These are phyloP conservation scores for Oceanodroma tethys DNA, from an alignment of 2,113 vertebrate species.

Conservation along the genomic window DNA sequence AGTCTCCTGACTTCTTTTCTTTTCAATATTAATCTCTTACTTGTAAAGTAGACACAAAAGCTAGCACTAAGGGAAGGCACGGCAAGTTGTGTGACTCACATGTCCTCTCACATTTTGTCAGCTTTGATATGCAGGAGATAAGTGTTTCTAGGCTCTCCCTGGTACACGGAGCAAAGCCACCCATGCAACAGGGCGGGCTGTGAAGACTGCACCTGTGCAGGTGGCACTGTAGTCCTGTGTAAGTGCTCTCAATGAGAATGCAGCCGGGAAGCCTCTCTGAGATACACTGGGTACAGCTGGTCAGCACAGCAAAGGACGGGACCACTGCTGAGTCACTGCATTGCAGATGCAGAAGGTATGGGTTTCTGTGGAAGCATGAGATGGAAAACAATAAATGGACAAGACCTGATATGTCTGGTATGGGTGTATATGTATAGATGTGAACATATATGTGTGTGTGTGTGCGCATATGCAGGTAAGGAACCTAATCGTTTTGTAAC, in stretches of 20 bases:
- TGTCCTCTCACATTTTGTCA: not conserved
- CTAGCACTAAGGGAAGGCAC: not conserved
- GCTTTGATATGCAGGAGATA: not conserved
- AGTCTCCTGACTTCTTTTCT: not conserved
- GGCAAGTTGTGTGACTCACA: not conserved
- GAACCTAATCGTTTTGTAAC: not conserved
- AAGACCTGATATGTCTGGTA: not conserved
- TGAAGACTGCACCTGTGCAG: not conserved
- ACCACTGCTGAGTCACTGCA: not conserved
- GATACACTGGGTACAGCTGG: not conserved
- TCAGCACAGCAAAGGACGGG: not conserved
- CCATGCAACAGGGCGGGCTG: not conserved
- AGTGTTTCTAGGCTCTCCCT: not conserved
- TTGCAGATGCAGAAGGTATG: not conserved
- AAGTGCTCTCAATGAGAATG: not conserved
- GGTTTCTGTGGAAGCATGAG: not conserved
- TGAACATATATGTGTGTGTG: not conserved
- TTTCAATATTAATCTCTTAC: not conserved
- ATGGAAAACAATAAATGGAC: not conserved
- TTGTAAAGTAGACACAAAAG: not conserved
- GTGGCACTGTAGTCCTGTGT: not conserved
- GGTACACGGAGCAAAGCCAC: not conserved
- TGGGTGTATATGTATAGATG: rapidly evolving
- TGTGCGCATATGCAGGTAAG: not conserved
- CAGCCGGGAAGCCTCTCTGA: not conserved